Conservation (phyloP, 1,140 invertebrate genomes). For the Drosophila micromelanica region DNA sequence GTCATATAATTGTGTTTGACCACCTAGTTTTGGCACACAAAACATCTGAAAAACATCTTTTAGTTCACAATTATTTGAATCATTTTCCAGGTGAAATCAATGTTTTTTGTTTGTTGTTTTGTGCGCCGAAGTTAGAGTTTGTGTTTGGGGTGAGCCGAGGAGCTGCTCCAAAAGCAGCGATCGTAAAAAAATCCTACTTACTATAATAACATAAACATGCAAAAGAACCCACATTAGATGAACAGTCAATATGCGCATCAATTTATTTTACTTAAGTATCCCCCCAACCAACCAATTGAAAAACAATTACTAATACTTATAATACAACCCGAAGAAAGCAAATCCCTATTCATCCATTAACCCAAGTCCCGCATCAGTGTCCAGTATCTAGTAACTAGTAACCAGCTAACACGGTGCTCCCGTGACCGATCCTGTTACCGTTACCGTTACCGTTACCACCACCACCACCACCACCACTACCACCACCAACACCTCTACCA, state of each 20-base stretch:
- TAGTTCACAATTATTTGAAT: neutral
- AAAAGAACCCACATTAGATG: neutral
- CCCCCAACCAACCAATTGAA: constrained; percentile 31
- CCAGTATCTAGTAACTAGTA: constrained; percentile 4
- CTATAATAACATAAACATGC: constrained; percentile 1
- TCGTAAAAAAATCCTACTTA: neutral
- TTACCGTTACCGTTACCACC: neutral
- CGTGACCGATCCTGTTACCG: constrained; percentile 25
- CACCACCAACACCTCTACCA: too few relatives aligned
- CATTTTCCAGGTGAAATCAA: neutral
- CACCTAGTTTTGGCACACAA: constrained; percentile 7
- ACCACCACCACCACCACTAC: constrained; percentile 2
- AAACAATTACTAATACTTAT: constrained; percentile 53
- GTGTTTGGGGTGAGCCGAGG: constrained; percentile 19
- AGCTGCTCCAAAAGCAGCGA: neutral
- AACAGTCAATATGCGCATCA: constrained; percentile 5
- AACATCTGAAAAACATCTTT: constrained; percentile 7
- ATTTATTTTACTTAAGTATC: constrained; percentile 29
- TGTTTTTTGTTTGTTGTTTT: constrained; percentile 8
- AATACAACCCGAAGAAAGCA: constrained; percentile 15
- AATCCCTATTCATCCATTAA: neutral
- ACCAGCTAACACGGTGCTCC: constrained; percentile 13
- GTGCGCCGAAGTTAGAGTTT: constrained; percentile 16
- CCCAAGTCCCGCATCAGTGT: neutral
- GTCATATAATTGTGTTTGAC: neutral